Base-by-base conservation (phyloP, 2,888 invertebrate genomes). In the Sinhomidia bicolor region DNA sequence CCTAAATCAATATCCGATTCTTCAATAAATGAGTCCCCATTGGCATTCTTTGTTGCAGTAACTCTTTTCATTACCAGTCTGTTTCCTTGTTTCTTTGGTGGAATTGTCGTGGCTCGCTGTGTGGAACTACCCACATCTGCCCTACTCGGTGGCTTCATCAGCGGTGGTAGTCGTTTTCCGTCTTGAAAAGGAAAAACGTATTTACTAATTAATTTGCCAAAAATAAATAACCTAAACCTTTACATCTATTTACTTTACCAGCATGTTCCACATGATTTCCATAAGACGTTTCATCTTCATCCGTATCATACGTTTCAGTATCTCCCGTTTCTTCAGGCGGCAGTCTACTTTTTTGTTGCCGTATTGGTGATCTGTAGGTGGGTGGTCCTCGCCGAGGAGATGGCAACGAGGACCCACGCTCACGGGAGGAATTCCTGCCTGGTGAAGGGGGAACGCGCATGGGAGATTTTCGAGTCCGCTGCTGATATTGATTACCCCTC, bases 51-150 rank as follows among this genome's bases (percentile, higher is more conserved):
- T 0, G 47, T 51, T 9, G 87, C 87, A 12, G 87, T 87, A n/a
- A 82, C 20, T 12, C 87, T 44, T 36, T 82, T 81, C 87, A 87
- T 87, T 32, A 87, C 14, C n/a, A 81, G 47, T 36, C 62, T 68
- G 12, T 71, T 86, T n/a, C 57, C 74, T 23, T 9, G 41, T 23
- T 51, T 82, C 68, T 51, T 82, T 51, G 47, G 36, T 23, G 82
- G 32, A 82, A 14, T 54, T 9, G 26, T n/a, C 0, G 17, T 20
- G 32, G 4, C n/a, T 14, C 20, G 3, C 20, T 60, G 20, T n/a
- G n/a, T n/a, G n/a, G n/a, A n/a, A n/a, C n/a, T n/a, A n/a, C n/a
- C n/a, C n/a, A n/a, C n/a, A n/a, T n/a, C n/a, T n/a, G n/a, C n/a
- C n/a, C n/a, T n/a, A n/a, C n/a, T 60, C 20, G 10, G 10, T 4